Base-by-base conservation (phyloP, 2,797 vertebrate species). In the Aulostomus chinensis region DNA sequence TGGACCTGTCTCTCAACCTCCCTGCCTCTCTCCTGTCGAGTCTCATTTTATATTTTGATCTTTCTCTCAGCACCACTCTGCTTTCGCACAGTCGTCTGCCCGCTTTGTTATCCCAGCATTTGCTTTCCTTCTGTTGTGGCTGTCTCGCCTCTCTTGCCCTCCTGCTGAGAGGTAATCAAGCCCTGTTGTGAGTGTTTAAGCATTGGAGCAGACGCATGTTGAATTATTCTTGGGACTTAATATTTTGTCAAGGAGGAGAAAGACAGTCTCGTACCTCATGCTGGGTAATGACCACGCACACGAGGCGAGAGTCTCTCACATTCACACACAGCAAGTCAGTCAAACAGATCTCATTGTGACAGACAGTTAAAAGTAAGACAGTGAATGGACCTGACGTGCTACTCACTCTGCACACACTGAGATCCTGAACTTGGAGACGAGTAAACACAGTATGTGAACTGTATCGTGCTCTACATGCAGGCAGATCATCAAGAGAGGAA, bases 111-210 rank as follows among this genome's bases (percentile, higher is more conserved):
- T 64, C 43, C 58, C 54, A 48, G 30, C 33, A n/a, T 25, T 13
- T 30, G 11, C n/a, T 30, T 25, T 69, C 24, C 37, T 57, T 76
- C 49, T 29, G 52, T 64, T 58, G 59, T 54, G 65, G 53, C 72
- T 30, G 55, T 79, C 78, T 81, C 29, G 37, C 52, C 68, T 57
- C 53, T 24, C 54, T 33, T 48, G 39, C 20, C 71, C 65, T 60
- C 80, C 80, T 40, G 68, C 77, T 49, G 83, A 38, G 83, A 80
- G 67, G 47, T 84, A 87, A 88, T 87, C 86, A 86, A 80, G 72
- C 62, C 83, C 87, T 76, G 77, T 83, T 86, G 87, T 58, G 83
- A 84, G 60, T 81, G 79, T 87, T 87, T 88, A 86, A 86, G 70
- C 60, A 67, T 18, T 13, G 38, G 47, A 64, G 62, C 51, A 68